Evolutionary conservation across 2,888 invertebrate species (phyloP).

Genomic region (Microctonus hyperodae): DNA sequence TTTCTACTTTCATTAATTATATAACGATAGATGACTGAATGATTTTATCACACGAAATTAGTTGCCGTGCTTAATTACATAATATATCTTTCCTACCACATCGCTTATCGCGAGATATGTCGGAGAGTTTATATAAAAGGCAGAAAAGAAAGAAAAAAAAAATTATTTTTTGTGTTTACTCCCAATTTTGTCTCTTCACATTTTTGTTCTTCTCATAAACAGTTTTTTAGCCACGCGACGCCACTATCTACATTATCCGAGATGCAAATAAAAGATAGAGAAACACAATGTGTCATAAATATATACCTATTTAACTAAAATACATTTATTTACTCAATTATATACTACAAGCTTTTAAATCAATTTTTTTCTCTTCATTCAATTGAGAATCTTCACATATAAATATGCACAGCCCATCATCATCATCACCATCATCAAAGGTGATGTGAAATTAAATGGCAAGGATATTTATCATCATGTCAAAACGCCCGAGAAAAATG

Average conservation of each 20-base stretch:
- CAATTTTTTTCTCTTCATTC: neutral
- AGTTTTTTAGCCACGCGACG: neutral
- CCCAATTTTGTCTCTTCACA: neutral
- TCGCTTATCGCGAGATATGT: neutral
- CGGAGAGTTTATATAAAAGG: neutral
- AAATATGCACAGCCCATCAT: neutral
- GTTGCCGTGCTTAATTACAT: neutral
- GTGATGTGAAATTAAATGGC: neutral
- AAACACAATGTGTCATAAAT: neutral
- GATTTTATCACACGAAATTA: neutral
- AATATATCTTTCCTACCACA: too few relatives aligned
- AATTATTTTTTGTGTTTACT: neutral
- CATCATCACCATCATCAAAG: neutral
- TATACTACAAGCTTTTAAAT: too few relatives aligned
- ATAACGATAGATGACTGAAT: neutral
- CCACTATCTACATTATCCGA: neutral
- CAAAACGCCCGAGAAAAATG: neutral
- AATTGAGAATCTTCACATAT: neutral
- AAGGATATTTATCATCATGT: neutral
- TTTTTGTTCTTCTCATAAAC: neutral
- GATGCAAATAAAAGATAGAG: slow-evolving; percentile 15
- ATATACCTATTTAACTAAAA: neutral
- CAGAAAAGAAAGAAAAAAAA: neutral
- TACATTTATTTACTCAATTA: neutral
- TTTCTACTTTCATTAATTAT: neutral